A percentile compares a stretch with the other conserved stretches of the same genome.
Evolutionary conservation across 2,797 vertebrate species (phyloP).

Genomic region (Lepidocolaptes lacrymiger): DNA sequence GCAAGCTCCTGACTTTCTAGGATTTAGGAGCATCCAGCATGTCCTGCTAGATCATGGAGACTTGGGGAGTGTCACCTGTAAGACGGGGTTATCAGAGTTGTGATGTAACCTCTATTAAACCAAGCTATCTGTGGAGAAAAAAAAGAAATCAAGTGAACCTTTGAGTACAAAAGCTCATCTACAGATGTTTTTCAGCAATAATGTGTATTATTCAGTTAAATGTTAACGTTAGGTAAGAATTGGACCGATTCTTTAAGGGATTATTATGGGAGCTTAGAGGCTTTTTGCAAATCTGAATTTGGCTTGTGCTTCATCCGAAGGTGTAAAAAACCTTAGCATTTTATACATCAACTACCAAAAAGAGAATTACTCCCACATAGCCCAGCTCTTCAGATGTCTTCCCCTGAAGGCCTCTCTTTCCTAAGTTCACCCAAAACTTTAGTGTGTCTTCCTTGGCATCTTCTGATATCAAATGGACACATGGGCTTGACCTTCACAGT

Average conservation of each 20-base stretch:
- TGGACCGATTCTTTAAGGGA: background rate
- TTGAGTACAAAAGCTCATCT: background rate
- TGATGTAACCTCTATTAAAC: background rate
- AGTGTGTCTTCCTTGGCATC: background rate
- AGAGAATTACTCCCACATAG: background rate
- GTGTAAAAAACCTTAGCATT: background rate
- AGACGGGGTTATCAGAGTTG: background rate
- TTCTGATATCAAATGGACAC: rapidly evolving
- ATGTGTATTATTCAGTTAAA: background rate
- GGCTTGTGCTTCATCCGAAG: background rate
- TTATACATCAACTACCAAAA: background rate
- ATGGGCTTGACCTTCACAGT: background rate
- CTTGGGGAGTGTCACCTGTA: background rate
- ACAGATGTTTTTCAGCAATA: background rate
- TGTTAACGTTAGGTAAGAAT: background rate
- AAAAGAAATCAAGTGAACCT: background rate
- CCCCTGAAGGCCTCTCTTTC: background rate
- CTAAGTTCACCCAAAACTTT: background rate
- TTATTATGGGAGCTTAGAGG: background rate
- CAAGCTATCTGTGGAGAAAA: background rate
- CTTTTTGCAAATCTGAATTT: background rate
- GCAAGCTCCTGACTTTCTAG: background rate
- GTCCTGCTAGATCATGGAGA: background rate
- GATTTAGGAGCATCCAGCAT: background rate
- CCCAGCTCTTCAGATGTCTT: background rate